Evolutionary conservation across 2,888 invertebrate genomes (phyloP).

Genomic region (Caradrina kadenii): DNA sequence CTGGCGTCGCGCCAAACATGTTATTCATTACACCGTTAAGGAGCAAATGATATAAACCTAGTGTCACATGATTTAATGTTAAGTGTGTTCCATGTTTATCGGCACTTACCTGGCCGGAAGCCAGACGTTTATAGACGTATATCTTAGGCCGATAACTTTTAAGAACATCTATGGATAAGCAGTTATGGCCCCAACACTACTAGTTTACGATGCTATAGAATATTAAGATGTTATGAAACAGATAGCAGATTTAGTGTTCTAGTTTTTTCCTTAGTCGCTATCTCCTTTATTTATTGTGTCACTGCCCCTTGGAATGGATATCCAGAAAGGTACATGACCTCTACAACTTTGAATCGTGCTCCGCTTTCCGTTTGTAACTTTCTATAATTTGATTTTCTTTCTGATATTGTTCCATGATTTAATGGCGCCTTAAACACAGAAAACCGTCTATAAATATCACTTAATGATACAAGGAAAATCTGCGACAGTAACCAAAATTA

Average conservation of each 20-base stretch:
- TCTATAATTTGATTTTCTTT: conserved; percentile 28
- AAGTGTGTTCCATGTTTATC: conserved; percentile 60
- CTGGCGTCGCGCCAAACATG: conserved; percentile 62
- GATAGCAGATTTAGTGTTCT: conserved; percentile 46
- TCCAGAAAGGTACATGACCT: conserved; percentile 31
- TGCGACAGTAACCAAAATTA: conserved; percentile 49
- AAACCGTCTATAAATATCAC: conserved; percentile 46
- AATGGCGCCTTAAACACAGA: conserved; percentile 16
- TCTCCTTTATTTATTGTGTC: conserved; percentile 37
- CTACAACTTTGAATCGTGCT: conserved; percentile 1
- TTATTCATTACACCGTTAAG: conserved; percentile 60
- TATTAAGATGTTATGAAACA: conserved; percentile 45
- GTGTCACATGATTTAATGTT: conserved; percentile 62
- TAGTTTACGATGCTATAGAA: conserved; percentile 59
- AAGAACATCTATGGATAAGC: conserved; percentile 48
- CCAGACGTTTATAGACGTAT: conserved; percentile 53
- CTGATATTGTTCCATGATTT: conserved; percentile 27
- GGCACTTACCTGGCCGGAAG: conserved; percentile 60
- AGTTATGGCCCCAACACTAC: conserved; percentile 48
- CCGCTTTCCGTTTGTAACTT: conserved; percentile 23
- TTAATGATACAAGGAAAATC: conserved; percentile 49
- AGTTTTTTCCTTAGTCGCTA: conserved; percentile 39
- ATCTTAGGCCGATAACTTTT: conserved; percentile 61
- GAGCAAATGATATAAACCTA: conserved; percentile 57
- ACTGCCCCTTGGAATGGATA: conserved; percentile 7